Conservation (phyloP, 2,113 vertebrate genomes). For the Malurus alboscapulatus region DNA sequence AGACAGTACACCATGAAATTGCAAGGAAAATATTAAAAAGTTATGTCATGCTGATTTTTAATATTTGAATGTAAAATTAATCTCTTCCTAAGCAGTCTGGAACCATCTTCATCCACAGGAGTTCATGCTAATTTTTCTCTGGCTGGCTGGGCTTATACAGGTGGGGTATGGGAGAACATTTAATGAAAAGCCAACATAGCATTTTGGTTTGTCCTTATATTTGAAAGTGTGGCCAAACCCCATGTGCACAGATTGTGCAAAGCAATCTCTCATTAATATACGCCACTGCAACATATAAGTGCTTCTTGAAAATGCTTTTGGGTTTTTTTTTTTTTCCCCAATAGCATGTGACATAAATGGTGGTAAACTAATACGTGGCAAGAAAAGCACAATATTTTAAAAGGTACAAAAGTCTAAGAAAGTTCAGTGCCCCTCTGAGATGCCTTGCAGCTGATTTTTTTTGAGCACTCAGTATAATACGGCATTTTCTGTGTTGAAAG, state of each 20-base stretch:
- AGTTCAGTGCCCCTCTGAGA: background rate
- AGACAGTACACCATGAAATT: background rate
- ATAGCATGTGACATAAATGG: background rate
- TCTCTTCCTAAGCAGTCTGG: background rate
- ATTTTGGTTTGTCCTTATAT: background rate
- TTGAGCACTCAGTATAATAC: background rate
- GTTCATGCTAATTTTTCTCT: background rate
- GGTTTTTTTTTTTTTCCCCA: background rate
- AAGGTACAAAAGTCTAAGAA: background rate
- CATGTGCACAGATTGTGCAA: background rate
- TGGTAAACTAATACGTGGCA: background rate
- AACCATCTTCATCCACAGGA: background rate
- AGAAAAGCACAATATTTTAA: background rate
- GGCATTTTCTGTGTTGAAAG: background rate
- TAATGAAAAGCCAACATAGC: background rate
- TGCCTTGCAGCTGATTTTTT: background rate
- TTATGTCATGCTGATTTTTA: background rate
- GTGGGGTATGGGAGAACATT: background rate
- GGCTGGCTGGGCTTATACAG: background rate
- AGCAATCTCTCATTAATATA: background rate
- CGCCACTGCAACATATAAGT: fast-evolving
- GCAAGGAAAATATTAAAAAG: background rate
- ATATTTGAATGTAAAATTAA: background rate
- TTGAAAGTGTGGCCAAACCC: background rate
- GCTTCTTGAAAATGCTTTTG: background rate